Conservation (phyloP, 2,888 invertebrate species). For the Ceratothoa steindachneri region DNA sequence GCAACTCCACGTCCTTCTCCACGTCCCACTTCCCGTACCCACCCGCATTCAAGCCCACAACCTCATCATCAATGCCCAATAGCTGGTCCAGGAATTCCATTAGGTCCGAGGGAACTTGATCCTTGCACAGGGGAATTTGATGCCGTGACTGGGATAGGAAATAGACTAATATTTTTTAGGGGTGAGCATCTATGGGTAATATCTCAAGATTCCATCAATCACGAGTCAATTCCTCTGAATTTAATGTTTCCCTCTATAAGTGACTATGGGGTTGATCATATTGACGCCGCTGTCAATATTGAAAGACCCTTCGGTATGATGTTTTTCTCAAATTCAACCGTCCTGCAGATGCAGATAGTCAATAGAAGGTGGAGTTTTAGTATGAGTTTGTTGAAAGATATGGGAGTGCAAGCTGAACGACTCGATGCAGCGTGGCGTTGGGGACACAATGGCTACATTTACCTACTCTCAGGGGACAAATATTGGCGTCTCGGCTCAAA, state of each 20-base stretch:
- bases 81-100: not conserved
- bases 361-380: slow-evolving; percentile 51
- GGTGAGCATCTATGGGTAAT: slow-evolving; percentile 84
- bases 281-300: slow-evolving; percentile 17
- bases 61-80: not conserved
- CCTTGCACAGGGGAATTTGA: slow-evolving; percentile 84
- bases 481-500: slow-evolving; percentile 81
- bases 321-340: not conserved
- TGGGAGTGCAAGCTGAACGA: slow-evolving; percentile 80
- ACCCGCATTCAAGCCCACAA: not conserved
- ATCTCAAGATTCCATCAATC: slow-evolving; percentile 3
- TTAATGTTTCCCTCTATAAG: not conserved
- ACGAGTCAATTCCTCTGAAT: not conserved
- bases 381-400: slow-evolving; percentile 65
- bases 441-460: slow-evolving; percentile 88
- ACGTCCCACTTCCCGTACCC: not conserved
- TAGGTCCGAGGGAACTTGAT: slow-evolving; percentile 60
- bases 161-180: slow-evolving; percentile 65
- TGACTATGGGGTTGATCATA: not conserved
- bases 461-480: slow-evolving; percentile 75
- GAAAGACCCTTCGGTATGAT: not conserved
- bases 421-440: slow-evolving; percentile 89
- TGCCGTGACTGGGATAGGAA: slow-evolving; percentile 80
- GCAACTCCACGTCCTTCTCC: not conserved
- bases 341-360: not conserved